These are phyloP conservation scores for Rhimphoctona megacephalus DNA, from an alignment of 2,888 invertebrate species.

Conservation along the genomic window DNA sequence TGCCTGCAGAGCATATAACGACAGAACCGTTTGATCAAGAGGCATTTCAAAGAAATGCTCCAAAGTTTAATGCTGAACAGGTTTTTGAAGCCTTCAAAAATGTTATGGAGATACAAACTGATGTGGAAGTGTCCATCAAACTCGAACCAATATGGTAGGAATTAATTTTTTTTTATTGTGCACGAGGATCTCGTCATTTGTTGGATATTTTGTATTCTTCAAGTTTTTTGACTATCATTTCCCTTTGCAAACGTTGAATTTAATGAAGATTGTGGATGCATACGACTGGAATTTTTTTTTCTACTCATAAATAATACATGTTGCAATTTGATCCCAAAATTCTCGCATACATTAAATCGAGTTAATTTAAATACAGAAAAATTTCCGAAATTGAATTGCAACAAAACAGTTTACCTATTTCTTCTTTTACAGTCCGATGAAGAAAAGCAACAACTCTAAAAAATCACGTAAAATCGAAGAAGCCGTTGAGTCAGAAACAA, in stretches of 20 bases:
- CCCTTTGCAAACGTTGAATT: neutral
- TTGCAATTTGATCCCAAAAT: no score
- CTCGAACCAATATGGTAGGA: neutral
- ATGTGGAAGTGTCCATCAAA: conserved; percentile 11
- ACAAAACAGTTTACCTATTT: neutral
- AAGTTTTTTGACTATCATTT: neutral
- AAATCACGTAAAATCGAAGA: conserved; percentile 9
- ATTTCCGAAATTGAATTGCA: neutral
- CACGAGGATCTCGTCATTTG: neutral
- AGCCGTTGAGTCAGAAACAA: neutral
- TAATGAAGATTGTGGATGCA: neutral
- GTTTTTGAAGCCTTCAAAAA: conserved; percentile 70
- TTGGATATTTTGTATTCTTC: neutral
- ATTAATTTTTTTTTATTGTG: neutral
- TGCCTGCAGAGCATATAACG: conserved; percentile 76
- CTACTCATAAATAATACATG: no score
- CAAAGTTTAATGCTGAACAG: conserved; percentile 37
- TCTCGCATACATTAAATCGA: neutral
- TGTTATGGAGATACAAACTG: conserved; percentile 64
- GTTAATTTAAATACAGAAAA: no score
- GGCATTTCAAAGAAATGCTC: conserved; percentile 68
- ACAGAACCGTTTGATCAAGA: conserved; percentile 76
- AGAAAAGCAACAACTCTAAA: neutral
- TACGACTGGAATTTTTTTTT: neutral
- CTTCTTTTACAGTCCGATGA: conserved; percentile 33